Percentiles rank a stretch among this genome's conserved stretches.
phyloP scores from a whole-genome alignment of 2,113 vertebrate genomes.

The Abramis brama region DNA sequence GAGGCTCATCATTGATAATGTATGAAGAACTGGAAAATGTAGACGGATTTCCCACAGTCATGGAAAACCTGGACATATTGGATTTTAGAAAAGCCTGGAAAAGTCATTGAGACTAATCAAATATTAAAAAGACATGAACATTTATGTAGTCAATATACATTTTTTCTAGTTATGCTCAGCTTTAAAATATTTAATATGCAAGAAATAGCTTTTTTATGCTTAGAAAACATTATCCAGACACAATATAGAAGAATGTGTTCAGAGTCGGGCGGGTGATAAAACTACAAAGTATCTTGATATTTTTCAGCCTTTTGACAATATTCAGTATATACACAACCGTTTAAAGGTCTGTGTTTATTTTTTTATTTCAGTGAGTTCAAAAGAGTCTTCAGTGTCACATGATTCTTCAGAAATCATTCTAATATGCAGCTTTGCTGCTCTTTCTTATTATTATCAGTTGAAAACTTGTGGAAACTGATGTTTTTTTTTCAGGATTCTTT shows the following conservation, averaged over 20 bases:
- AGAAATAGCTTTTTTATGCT: background rate
- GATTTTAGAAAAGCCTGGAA: slow-evolving; percentile 2
- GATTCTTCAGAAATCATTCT: background rate
- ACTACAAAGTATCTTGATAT: background rate
- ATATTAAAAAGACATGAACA: slow-evolving; percentile 5
- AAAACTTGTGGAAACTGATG: background rate
- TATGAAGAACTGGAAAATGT: slow-evolving; percentile 20
- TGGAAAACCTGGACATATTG: background rate
- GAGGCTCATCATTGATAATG: slow-evolving; percentile 5
- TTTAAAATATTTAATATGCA: background rate
- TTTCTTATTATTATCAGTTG: background rate
- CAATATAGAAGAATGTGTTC: background rate
- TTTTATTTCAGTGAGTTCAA: no score
- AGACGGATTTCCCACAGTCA: background rate
- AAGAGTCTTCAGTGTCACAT: background rate
- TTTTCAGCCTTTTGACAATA: background rate
- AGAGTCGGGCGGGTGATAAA: background rate
- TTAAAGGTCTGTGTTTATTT: background rate
- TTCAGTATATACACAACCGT: background rate
- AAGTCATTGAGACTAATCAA: slow-evolving; percentile 2
- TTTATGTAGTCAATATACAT: background rate
- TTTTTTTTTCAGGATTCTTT: background rate
- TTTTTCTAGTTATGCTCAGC: background rate
- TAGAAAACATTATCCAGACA: slow-evolving; percentile 1
- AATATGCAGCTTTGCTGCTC: background rate